phyloP scores from a whole-genome alignment of 2,888 invertebrate genomes.

The Tholera decimalis region DNA sequence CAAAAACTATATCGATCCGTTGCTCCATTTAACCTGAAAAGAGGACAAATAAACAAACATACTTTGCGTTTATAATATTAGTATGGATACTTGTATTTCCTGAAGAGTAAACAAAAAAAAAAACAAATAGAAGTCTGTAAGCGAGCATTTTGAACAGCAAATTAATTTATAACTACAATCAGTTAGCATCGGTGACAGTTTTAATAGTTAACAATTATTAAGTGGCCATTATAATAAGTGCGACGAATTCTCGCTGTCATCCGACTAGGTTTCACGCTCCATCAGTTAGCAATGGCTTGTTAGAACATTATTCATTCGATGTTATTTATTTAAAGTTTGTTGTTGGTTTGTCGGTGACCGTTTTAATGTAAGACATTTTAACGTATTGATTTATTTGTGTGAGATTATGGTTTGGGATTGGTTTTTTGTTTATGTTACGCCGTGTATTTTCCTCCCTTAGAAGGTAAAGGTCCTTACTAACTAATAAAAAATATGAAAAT shows the following conservation, averaged over 20 bases:
- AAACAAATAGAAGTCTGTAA: background rate
- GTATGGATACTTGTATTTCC: too few species aligned
- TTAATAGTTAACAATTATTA: conserved; percentile 15
- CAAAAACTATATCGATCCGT: too few species aligned
- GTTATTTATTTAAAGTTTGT: conserved; percentile 33
- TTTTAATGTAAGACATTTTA: conserved; percentile 2
- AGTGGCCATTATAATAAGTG: conserved; percentile 20
- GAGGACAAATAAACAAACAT: too few species aligned
- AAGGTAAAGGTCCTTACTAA: too few species aligned
- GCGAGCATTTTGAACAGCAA: background rate
- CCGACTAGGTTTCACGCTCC: conserved; percentile 27
- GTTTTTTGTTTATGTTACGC: too few species aligned
- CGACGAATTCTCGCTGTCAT: conserved; percentile 26
- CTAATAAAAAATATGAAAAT: too few species aligned
- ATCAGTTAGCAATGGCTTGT: conserved; percentile 29
- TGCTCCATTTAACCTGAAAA: too few species aligned
- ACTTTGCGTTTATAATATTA: too few species aligned
- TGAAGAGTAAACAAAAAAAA: too few species aligned
- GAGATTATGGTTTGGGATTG: too few species aligned
- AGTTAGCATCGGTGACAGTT: conserved; percentile 11
- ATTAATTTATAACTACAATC: conserved; percentile 10
- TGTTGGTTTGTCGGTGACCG: conserved; percentile 20
- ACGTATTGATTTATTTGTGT: background rate
- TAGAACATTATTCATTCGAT: conserved; percentile 34
- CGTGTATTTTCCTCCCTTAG: too few species aligned